A percentile compares a stretch with the other conserved stretches of the same genome.
phyloP scores from a whole-genome alignment of 2,888 invertebrate species.

The Idaea dimidiata region DNA sequence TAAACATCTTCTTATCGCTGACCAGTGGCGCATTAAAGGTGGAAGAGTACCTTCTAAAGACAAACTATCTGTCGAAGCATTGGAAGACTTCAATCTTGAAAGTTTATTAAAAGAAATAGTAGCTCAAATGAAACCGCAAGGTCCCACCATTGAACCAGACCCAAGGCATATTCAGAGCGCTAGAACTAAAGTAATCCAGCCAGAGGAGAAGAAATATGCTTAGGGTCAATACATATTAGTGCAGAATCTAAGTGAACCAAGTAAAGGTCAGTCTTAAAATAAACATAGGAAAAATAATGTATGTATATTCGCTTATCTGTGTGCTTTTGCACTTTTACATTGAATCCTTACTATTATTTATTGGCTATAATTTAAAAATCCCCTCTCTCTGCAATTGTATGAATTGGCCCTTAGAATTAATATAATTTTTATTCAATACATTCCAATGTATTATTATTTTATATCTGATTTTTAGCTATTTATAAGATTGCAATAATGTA shows the following conservation, averaged over 20 bases:
- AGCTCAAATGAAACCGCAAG: background rate
- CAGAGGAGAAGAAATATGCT: background rate
- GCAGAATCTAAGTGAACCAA: too few relatives aligned
- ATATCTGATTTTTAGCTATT: background rate
- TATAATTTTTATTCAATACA: background rate
- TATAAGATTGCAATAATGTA: background rate
- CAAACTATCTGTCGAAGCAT: slow-evolving; percentile 9
- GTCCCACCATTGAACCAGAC: background rate
- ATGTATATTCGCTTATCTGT: too few relatives aligned
- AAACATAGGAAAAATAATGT: too few relatives aligned
- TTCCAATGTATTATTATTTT: background rate
- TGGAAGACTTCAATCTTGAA: background rate
- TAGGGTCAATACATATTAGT: background rate
- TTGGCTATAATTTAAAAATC: too few relatives aligned
- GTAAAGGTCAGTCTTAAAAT: too few relatives aligned
- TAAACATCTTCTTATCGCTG: slow-evolving; percentile 79
- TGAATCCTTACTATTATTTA: too few relatives aligned
- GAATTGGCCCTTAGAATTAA: background rate
- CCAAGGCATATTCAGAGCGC: too few relatives aligned
- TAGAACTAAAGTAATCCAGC: background rate
- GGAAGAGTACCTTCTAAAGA: slow-evolving; percentile 5
- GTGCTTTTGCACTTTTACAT: too few relatives aligned
- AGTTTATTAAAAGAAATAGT: background rate
- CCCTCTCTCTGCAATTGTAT: too few relatives aligned
- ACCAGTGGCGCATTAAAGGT: slow-evolving; percentile 76